Percentiles rank a stretch among this genome's conserved stretches.
Conservation (phyloP, 2,113 vertebrate genomes). For the Herpetotheres cachinnans region DNA sequence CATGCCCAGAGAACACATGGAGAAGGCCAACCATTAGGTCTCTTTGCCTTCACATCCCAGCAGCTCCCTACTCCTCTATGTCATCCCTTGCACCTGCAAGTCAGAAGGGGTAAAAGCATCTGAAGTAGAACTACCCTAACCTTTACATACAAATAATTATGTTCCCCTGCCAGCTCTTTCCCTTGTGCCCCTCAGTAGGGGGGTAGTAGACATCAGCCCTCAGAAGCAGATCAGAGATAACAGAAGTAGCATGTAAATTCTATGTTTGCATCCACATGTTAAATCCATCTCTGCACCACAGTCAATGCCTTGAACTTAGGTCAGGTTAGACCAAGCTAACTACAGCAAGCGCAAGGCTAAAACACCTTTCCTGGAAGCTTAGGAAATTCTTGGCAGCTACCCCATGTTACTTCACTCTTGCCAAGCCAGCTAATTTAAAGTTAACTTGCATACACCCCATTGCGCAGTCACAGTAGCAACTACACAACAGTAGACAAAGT, state of each 20-base stretch:
- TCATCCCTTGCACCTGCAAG: background rate
- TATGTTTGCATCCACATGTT: background rate
- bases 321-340: background rate
- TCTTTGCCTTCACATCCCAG: background rate
- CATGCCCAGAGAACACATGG: accelerated
- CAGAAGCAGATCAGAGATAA: background rate
- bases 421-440: background rate
- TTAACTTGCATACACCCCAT: background rate
- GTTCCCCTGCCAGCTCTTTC: background rate
- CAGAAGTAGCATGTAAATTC: background rate
- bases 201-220: background rate
- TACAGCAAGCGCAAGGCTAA: background rate
- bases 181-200: background rate
- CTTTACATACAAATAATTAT: background rate
- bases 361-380: background rate
- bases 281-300: background rate
- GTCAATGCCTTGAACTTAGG: background rate
- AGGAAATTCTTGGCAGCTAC: background rate
- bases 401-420: accelerated
- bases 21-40: background rate
- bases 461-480: background rate
- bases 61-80: background rate
- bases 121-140: background rate
- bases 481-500: background rate
- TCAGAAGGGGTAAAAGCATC: background rate